Percentiles rank a stretch among this genome's conserved stretches.
Evolutionary conservation across 1,140 invertebrate species (phyloP).

Genomic region (Zaprionus ghesquierei): DNA sequence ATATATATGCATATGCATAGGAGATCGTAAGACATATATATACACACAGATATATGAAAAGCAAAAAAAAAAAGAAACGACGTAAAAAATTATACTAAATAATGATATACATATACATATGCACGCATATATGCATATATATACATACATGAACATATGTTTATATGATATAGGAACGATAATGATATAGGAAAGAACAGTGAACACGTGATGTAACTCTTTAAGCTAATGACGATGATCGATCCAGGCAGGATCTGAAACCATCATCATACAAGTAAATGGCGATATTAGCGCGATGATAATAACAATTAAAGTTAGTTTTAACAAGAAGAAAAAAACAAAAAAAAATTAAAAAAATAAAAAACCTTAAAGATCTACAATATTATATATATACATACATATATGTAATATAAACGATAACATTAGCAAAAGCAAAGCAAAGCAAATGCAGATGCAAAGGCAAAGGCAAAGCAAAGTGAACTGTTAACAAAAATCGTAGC

Average conservation of each 20-base stretch:
- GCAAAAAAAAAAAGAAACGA: constrained; percentile 44
- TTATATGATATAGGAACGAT: constrained; percentile 60
- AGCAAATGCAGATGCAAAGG: constrained; percentile 43
- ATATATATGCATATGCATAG: constrained; percentile 48
- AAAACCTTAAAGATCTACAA: constrained; percentile 3
- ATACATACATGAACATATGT: constrained; percentile 18
- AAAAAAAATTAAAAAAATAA: constrained; percentile 15
- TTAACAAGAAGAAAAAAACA: no score
- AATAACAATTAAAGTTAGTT: constrained; percentile 66
- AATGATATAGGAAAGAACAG: constrained; percentile 73
- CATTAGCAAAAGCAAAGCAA: constrained; percentile 28
- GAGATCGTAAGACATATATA: constrained; percentile 77
- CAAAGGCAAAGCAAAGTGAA: constrained; percentile 58
- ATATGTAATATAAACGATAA: constrained; percentile 6
- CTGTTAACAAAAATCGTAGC: constrained; percentile 43
- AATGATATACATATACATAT: constrained; percentile 50
- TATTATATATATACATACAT: constrained; percentile 2
- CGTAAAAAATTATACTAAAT: constrained; percentile 58
- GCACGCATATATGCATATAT: constrained; percentile 9
- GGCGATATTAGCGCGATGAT: constrained; percentile 57
- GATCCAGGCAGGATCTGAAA: constrained; percentile 14
- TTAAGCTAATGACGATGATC: constrained; percentile 64
- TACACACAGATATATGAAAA: constrained; percentile 36
- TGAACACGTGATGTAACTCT: constrained; percentile 79
- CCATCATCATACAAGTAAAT: constrained; percentile 16